These are phyloP conservation scores for Phoenicopterus ruber DNA, from an alignment of 2,113 vertebrate species.

Conservation along the genomic window DNA sequence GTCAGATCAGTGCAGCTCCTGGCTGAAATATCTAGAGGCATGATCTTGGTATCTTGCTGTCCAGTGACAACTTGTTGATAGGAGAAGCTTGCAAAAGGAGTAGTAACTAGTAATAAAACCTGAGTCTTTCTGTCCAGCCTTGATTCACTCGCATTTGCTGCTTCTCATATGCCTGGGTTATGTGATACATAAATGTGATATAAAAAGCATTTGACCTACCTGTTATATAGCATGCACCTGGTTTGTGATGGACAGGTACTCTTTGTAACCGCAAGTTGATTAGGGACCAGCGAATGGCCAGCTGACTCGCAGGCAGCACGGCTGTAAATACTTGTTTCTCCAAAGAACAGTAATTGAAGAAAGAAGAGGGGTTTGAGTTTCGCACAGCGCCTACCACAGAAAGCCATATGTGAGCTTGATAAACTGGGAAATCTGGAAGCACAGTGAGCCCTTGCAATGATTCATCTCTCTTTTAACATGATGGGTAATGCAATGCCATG, in stretches of 20 bases:
- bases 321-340: not conserved
- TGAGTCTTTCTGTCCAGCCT: not conserved
- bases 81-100: not conserved
- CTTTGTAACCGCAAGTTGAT: not conserved
- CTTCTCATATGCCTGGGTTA: not conserved
- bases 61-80: not conserved
- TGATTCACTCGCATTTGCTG: not conserved
- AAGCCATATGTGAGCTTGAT: not conserved
- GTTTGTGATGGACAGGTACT: not conserved
- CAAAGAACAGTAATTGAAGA: not conserved
- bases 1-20: not conserved
- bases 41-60: not conserved
- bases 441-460: not conserved
- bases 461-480: conserved; percentile 51
- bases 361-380: not conserved
- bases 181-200: not conserved
- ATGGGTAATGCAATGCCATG: conserved; percentile 54
- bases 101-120: not conserved
- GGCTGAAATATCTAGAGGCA: not conserved
- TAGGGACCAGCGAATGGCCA: not conserved
- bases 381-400: not conserved
- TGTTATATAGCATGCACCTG: not conserved
- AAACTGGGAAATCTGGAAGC: conserved; percentile 11
- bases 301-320: not conserved
- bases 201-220: not conserved